phyloP scores from a whole-genome alignment of 2,113 vertebrate species.

The Cygnus atratus region DNA sequence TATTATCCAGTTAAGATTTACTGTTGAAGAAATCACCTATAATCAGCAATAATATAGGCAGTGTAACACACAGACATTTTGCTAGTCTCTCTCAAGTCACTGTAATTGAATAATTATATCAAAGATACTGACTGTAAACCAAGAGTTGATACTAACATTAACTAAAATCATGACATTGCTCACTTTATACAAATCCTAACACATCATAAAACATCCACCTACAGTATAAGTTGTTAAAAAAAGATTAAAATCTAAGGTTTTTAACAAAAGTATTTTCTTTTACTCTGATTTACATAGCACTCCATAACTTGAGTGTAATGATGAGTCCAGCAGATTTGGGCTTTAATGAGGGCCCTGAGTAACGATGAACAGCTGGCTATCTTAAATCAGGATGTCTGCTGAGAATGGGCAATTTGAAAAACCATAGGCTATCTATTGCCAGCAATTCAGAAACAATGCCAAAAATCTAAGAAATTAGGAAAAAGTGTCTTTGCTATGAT shows the following conservation, averaged over 20 bases:
- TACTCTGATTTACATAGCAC: slow-evolving; percentile 24
- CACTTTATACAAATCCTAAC: neutral
- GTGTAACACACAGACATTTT: neutral
- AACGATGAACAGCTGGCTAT: slow-evolving; percentile 65
- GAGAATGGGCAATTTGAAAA: slow-evolving; percentile 62
- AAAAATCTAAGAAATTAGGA: neutral
- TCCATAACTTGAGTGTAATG: slow-evolving; percentile 13
- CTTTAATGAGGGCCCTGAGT: slow-evolving; percentile 56
- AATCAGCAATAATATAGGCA: neutral
- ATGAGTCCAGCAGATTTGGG: slow-evolving; percentile 57
- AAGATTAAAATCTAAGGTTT: neutral
- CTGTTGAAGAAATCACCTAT: neutral
- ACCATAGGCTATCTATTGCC: slow-evolving; percentile 23
- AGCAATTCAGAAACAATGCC: slow-evolving; percentile 35
- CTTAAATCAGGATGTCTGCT: slow-evolving; percentile 63
- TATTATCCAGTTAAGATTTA: neutral
- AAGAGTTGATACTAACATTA: neutral
- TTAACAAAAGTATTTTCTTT: neutral
- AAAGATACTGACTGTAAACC: neutral
- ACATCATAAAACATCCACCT: neutral
- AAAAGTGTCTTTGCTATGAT: neutral
- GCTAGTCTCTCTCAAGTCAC: neutral
- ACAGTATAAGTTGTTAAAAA: neutral
- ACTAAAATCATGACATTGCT: neutral
- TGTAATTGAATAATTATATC: neutral